Base-by-base conservation (phyloP, 2,797 vertebrate species). In the Periparus ater region DNA sequence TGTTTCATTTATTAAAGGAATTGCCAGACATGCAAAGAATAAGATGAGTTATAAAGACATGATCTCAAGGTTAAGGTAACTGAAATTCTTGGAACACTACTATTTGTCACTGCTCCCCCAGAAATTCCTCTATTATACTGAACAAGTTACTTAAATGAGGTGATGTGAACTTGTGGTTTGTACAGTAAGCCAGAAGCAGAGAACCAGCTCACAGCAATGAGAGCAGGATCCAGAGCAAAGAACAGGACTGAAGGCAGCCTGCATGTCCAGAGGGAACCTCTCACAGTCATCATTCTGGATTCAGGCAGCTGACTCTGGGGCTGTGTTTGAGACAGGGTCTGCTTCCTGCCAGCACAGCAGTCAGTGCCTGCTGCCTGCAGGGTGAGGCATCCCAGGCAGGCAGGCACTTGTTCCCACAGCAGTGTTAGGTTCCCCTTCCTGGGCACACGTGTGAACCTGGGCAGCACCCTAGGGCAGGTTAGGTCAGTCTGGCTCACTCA, bases 391-490 rank as follows among this genome's bases (percentile, higher is more conserved):
- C 50, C 47, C 50, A 45, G 47, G 14, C 34, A 30, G 30, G 47
- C 78, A 30, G 22, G 5, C 66, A 23, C 48, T 86, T 50, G 29
- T 6, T 84, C 47, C 57, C 26, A 27, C 34, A n/a, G 26, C 29
- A 42, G 51, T 0, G 0, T 8, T 17, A 16, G 30, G 21, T 5
- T 22, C 32, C 32, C 10, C 7, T 27, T 27, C 15, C 12, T 14
- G 29, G 51, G 47, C 26, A 50, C 1, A 1, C 0, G 0, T 10
- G 7, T 19, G 34, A 51, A 15, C 13, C 29, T 54, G 27, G 17
- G 17, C 51, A 29, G 47, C 16, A 34, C 6, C 18, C 36, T 3
- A 8, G 0, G 4, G 61, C 61, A 65, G 26, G 38, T 44, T 23
- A 19, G 18, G 11, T 58, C 44, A 40, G 34, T 2, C 40, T 66